Percentiles rank a stretch among this genome's conserved stretches.
phyloP scores from a whole-genome alignment of 2,113 vertebrate species.

The Loxodonta africana region DNA sequence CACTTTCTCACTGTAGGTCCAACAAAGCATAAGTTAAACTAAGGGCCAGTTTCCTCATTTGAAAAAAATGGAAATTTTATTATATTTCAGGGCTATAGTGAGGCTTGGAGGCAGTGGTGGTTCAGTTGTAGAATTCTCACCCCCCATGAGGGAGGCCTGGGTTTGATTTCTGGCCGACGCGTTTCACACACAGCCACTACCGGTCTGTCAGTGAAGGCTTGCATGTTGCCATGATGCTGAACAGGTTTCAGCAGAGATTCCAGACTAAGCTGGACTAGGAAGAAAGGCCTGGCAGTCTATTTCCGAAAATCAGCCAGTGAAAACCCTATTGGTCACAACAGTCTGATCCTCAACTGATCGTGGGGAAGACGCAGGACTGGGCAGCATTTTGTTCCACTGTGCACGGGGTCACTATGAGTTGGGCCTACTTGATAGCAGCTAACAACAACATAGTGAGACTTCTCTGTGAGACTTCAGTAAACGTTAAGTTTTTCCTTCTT shows the following conservation, averaged over 20 bases:
- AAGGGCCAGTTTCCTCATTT: background rate
- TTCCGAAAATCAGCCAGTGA: background rate
- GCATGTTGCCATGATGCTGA: background rate
- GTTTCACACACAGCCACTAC: background rate
- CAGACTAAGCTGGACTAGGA: background rate
- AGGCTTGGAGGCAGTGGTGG: background rate
- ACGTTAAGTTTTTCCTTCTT: background rate
- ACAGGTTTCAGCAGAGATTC: background rate
- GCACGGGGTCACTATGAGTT: background rate
- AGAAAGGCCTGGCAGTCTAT: background rate
- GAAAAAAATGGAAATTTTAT: conserved; percentile 2
- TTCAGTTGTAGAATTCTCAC: background rate
- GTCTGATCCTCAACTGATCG: background rate
- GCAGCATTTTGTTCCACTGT: no score
- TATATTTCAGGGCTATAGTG: background rate
- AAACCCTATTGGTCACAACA: background rate
- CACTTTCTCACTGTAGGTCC: background rate
- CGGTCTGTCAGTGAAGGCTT: background rate
- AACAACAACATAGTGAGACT: background rate
- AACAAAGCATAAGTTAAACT: background rate
- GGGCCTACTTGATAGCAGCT: background rate
- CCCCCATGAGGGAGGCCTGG: background rate
- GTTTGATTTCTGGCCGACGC: background rate
- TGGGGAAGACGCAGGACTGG: no score
- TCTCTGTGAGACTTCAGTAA: background rate